Evolutionary conservation across 1,140 invertebrate genomes (phyloP).

Genomic region (Pristionchus pacificus): DNA sequence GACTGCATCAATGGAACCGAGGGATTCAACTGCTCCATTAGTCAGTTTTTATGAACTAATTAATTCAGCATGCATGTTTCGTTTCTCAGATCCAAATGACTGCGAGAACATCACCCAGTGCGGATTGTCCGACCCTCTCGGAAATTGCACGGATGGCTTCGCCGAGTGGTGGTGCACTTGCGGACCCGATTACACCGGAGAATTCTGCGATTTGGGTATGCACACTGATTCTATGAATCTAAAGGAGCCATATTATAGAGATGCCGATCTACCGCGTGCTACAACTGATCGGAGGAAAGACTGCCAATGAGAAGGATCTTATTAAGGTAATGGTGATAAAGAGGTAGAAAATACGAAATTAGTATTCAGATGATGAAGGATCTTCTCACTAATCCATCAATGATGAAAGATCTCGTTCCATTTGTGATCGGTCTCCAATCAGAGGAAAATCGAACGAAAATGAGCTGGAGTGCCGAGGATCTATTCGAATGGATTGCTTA

Average conservation of each 20-base stretch:
- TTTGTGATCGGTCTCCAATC: slow-evolving; percentile 53
- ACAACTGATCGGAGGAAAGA: background rate
- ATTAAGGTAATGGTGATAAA: background rate
- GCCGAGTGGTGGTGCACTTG: background rate
- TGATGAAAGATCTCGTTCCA: slow-evolving; percentile 35
- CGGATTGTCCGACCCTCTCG: background rate
- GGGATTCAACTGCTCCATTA: background rate
- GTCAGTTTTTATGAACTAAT: background rate
- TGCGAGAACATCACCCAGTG: background rate
- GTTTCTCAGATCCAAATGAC: background rate
- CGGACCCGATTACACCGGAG: background rate
- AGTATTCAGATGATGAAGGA: slow-evolving; percentile 41
- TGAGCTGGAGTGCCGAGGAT: slow-evolving; percentile 66
- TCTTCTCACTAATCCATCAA: slow-evolving; percentile 24
- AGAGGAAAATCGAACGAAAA: slow-evolving; percentile 74
- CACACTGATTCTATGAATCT: background rate
- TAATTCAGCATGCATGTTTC: background rate
- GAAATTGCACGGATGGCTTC: background rate
- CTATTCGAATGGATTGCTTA: slow-evolving; percentile 31
- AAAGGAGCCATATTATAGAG: background rate
- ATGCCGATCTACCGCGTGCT: background rate
- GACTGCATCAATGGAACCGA: background rate
- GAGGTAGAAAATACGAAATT: background rate
- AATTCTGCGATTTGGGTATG: background rate
- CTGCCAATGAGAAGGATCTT: background rate